These are phyloP conservation scores for Cairina moschata DNA, from an alignment of 2,113 vertebrate species.

Conservation along the genomic window DNA sequence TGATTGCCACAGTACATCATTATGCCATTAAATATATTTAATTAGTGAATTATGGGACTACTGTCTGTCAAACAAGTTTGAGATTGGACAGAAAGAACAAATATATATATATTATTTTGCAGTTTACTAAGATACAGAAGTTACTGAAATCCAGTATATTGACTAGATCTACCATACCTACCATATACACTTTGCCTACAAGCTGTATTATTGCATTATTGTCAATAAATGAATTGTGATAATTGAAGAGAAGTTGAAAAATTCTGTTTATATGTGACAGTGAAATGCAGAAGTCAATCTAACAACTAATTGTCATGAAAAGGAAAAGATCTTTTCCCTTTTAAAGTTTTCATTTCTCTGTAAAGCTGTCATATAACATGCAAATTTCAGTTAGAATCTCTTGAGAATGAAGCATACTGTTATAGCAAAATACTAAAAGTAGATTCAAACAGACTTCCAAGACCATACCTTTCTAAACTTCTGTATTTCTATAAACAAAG, in stretches of 20 bases:
- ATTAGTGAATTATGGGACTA: background rate
- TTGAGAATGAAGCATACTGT: background rate
- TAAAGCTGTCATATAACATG: background rate
- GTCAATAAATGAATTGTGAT: background rate
- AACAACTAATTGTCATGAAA: background rate
- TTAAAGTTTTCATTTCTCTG: background rate
- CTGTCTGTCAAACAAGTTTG: background rate
- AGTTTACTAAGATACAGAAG: background rate
- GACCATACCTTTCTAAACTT: background rate
- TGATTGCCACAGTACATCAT: background rate
- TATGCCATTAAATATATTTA: background rate
- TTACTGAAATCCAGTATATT: background rate
- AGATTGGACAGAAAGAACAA: background rate
- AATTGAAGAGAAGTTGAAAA: background rate
- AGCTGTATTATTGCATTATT: background rate
- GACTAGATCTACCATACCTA: background rate
- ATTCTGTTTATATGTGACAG: background rate
- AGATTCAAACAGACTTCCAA: background rate
- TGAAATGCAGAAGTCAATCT: background rate
- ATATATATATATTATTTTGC: background rate
- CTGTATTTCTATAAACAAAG: background rate
- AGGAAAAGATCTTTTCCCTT: background rate
- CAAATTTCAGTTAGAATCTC: background rate
- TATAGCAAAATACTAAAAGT: background rate
- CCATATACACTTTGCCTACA: background rate